These are phyloP conservation scores for Polypedilum pembai DNA, from an alignment of 1,140 invertebrate genomes.

Conservation along the genomic window DNA sequence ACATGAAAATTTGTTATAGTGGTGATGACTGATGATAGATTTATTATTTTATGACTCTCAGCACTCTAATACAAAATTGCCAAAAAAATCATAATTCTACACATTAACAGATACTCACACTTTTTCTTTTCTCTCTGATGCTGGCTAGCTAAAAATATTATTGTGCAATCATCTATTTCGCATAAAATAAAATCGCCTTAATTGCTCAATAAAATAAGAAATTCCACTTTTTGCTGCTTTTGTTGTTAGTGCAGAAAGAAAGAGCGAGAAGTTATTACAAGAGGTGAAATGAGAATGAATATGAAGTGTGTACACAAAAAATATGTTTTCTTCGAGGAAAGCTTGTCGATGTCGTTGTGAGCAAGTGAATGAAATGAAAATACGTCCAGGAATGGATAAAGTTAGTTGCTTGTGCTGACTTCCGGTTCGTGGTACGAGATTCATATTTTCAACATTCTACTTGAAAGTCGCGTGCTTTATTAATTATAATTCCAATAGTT, in stretches of 20 bases:
- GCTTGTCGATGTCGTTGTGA: too few relatives aligned
- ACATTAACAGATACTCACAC: too few relatives aligned
- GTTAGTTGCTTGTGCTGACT: not conserved
- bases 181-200: not conserved
- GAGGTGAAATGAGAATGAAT: not conserved
- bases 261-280: not conserved
- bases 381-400: not conserved
- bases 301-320: not conserved
- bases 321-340: not conserved
- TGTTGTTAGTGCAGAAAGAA: not conserved
- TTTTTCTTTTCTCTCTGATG: too few relatives aligned
- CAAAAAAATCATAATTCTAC: too few relatives aligned
- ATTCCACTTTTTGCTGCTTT: slow-evolving; percentile 8
- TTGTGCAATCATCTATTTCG: not conserved
- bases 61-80: not conserved
- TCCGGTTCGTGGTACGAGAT: slow-evolving; percentile 20
- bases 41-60: slow-evolving; percentile 2
- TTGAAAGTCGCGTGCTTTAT: slow-evolving; percentile 19
- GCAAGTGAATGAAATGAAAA: not conserved
- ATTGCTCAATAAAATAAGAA: slow-evolving; percentile 7
- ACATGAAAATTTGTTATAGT: not conserved
- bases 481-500: slow-evolving; percentile 21
- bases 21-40: not conserved
- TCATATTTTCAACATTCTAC: not conserved
- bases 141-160: slow-evolving; percentile 15